Base-by-base conservation (phyloP, 2,888 invertebrate genomes). In the Lamproptera curius region DNA sequence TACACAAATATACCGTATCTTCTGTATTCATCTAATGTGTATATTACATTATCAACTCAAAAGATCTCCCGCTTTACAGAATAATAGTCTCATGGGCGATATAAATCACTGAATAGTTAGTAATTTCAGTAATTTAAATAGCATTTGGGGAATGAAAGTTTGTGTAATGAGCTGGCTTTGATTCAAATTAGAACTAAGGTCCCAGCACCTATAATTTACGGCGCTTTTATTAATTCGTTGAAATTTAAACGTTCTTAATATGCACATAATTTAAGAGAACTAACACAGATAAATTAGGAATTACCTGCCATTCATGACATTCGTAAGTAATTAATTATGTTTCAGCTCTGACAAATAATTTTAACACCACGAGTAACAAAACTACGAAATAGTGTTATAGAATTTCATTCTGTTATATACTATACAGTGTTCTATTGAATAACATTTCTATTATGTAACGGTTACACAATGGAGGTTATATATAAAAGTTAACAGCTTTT, bases 181-280 rank as follows among this genome's bases (percentile, higher is more conserved):
- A 73, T 75, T 73, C 67, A 71, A 72, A 73, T 71, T 66, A 59
- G 65, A 64, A 54, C 63, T 65, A 56, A 58, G 58, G 60, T 65
- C 68, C 69, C 59, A 54, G 59, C 58, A n/a, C n/a, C n/a, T n/a
- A 61, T 57, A 63, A 62, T 61, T 67, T 61, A 59, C 56, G 13
- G 60, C 60, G 57, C 51, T 65, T 62, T 67, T 58, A 65, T 62
- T 66, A 70, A 67, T 42, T 61, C 61, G 61, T 54, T 65, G 67
- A 65, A 61, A 67, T 65, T 71, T 59, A 59, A 51, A 60, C 46
- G 52, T 52, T 60, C 57, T 73, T 69, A 70, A 69, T 67, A 73
- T 75, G 73, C 70, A 67, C 72, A 74, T 73, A 73, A 62, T 63
- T 69, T 70, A 71, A 61, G 62, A 56, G 61, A 62, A 70, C 67